Evolutionary conservation across 2,113 vertebrate genomes (phyloP).

Genomic region (Eulacestoma nigropectus): DNA sequence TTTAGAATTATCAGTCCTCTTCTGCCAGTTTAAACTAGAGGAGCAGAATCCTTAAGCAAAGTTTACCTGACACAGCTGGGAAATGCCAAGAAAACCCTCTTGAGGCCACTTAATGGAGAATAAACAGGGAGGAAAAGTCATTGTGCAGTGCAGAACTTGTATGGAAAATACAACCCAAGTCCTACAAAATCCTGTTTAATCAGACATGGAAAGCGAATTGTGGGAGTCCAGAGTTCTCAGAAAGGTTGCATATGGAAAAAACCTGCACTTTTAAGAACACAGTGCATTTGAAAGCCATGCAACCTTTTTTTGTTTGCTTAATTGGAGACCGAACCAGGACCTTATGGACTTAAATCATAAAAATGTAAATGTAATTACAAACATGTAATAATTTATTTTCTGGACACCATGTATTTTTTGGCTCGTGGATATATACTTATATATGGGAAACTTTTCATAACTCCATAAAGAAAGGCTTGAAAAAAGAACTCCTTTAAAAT

Average conservation of each 20-base stretch:
- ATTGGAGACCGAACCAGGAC: not conserved
- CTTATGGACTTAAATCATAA: not conserved
- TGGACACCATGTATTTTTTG: not conserved
- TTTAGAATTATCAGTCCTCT: not conserved
- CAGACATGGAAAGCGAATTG: not conserved
- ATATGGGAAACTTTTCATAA: not conserved
- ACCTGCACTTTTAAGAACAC: not conserved
- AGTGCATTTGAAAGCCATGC: not conserved
- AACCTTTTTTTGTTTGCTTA: not conserved
- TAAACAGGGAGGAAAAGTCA: not conserved
- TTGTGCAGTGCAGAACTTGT: not conserved
- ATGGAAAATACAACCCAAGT: not conserved
- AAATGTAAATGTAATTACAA: not conserved
- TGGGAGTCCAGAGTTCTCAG: not conserved
- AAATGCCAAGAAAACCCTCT: not conserved
- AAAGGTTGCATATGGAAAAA: not conserved
- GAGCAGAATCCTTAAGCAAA: slow-evolving; percentile 19
- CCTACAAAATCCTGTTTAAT: not conserved
- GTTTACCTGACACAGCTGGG: not conserved
- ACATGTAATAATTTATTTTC: not conserved
- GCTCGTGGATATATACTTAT: not conserved
- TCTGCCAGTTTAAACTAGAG: not conserved
- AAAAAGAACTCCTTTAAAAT: slow-evolving; percentile 39
- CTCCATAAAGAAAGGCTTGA: not conserved
- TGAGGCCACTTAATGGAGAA: not conserved